A percentile compares a stretch with the other conserved stretches of the same genome.
Evolutionary conservation across 2,888 invertebrate species (phyloP).

Genomic region (Ferrisia virgata): DNA sequence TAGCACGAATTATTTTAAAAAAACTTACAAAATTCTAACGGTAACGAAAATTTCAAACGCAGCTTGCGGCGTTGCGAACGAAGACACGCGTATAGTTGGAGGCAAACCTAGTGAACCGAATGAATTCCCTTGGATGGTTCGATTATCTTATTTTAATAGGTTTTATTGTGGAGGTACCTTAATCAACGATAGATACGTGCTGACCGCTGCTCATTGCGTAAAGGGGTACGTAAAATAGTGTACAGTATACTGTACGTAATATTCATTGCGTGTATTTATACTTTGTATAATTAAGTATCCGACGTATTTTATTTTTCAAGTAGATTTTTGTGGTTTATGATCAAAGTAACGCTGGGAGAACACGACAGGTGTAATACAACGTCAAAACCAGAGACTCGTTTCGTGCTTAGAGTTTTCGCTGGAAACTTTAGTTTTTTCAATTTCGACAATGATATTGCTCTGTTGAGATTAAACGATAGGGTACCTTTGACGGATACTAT

Average conservation of each 20-base stretch:
- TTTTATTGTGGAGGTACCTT: constrained; percentile 88
- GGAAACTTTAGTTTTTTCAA: constrained; percentile 81
- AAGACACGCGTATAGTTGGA: constrained; percentile 77
- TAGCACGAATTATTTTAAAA: not conserved
- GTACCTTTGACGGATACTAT: constrained; percentile 76
- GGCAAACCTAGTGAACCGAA: constrained; percentile 71
- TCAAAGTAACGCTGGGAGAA: constrained; percentile 83
- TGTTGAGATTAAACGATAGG: constrained; percentile 74
- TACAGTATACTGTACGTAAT: not conserved
- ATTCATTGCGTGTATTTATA: not conserved
- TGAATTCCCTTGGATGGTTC: constrained; percentile 87
- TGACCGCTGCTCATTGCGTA: constrained; percentile 86
- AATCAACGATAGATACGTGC: constrained; percentile 81
- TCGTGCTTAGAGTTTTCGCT: constrained; percentile 71
- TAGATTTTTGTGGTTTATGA: constrained; percentile 90
- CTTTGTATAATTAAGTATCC: constrained; percentile 26
- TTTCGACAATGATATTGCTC: constrained; percentile 84
- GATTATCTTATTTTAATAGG: constrained; percentile 78
- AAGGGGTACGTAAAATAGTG: constrained; percentile 66
- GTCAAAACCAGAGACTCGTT: constrained; percentile 70
- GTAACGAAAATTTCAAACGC: constrained; percentile 27
- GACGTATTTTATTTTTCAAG: constrained; percentile 49
- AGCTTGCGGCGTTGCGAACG: constrained; percentile 74
- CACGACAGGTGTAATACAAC: constrained; percentile 78
- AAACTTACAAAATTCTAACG: constrained; percentile 17